Conservation (phyloP, 2,113 vertebrate species). For the Vidua chalybeata region DNA sequence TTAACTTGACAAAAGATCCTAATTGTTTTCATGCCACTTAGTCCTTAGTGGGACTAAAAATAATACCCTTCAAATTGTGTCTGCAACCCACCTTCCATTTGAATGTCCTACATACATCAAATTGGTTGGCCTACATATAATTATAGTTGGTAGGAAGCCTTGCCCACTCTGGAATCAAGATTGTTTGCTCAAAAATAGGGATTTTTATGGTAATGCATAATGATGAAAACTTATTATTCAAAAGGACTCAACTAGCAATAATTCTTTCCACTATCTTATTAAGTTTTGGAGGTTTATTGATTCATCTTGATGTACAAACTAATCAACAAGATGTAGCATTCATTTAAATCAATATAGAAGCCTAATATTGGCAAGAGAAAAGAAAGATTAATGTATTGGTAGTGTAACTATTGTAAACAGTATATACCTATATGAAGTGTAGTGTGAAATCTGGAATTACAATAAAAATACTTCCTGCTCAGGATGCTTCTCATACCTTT, state of each 20-base stretch:
- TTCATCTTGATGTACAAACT: conserved; percentile 34
- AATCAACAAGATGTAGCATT: conserved; percentile 12
- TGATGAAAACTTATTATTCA: background rate
- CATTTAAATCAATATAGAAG: conserved; percentile 53
- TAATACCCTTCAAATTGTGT: conserved; percentile 74
- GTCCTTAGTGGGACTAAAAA: conserved; percentile 79
- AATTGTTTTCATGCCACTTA: conserved; percentile 86
- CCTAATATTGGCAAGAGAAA: background rate
- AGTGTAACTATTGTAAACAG: background rate
- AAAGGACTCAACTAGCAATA: background rate
- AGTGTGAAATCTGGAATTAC: background rate
- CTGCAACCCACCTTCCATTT: conserved; percentile 57
- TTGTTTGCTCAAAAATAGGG: background rate
- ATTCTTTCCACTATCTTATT: background rate
- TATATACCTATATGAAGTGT: background rate
- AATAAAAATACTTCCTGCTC: background rate
- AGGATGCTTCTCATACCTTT: background rate
- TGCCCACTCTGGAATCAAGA: background rate
- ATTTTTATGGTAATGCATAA: background rate
- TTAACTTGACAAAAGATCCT: conserved; percentile 90
- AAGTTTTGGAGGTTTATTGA: conserved; percentile 27
- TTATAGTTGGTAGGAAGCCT: conserved; percentile 30
- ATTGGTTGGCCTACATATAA: conserved; percentile 55
- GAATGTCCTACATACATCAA: conserved; percentile 59
- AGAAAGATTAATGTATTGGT: background rate